A percentile compares a stretch with the other conserved stretches of the same genome.
Conservation (phyloP, 2,888 invertebrate species). For the Eristalis arbustorum region DNA sequence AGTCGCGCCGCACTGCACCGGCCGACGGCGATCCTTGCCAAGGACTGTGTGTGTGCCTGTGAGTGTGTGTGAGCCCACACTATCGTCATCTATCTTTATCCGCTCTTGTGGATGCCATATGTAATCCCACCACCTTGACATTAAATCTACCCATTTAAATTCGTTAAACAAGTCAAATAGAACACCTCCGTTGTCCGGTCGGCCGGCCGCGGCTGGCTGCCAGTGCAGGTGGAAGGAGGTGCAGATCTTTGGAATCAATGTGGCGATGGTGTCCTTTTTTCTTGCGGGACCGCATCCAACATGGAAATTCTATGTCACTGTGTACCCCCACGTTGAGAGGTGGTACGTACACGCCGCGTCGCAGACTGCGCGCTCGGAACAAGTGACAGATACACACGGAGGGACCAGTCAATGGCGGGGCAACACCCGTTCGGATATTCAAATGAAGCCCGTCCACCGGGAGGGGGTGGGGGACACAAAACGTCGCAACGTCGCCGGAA, state of each 20-base stretch:
- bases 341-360: background rate
- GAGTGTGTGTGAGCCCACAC: conserved; percentile 50
- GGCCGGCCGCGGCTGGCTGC: background rate
- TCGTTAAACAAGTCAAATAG: conserved; percentile 71
- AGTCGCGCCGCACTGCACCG: background rate
- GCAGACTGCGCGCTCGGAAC: background rate
- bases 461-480: background rate
- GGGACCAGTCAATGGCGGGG: background rate
- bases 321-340: conserved; percentile 60
- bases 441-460: conserved; percentile 1
- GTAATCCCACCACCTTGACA: conserved; percentile 74
- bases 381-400: conserved; percentile 35
- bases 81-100: conserved; percentile 64
- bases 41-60: background rate
- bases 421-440: conserved; percentile 8
- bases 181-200: conserved; percentile 65
- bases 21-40: background rate
- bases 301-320: conserved; percentile 64
- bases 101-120: conserved; percentile 65
- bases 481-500: background rate
- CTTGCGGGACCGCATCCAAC: conserved; percentile 4
- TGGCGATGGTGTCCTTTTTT: conserved; percentile 23
- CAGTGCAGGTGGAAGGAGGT: background rate
- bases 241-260: conserved; percentile 62
- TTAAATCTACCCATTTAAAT: conserved; percentile 74